Conservation (phyloP, 2,797 vertebrate genomes). For the Leptoclinus maculatus region DNA sequence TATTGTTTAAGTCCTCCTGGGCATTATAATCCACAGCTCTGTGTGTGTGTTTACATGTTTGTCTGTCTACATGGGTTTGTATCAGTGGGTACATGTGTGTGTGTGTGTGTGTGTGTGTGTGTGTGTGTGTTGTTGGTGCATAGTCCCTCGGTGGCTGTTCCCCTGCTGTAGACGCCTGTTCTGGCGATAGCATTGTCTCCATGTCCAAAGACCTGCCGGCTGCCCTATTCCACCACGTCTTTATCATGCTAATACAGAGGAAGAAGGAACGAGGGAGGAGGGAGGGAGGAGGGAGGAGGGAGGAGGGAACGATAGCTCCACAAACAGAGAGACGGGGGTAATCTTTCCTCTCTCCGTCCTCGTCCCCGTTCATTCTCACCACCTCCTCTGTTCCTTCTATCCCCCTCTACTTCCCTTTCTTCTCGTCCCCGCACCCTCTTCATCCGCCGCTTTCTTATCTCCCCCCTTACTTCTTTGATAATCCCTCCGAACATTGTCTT, state of each 20-base stretch:
- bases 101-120: conserved; percentile 28
- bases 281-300: conserved; percentile 14
- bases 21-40: conserved; percentile 64
- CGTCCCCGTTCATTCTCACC: conserved; percentile 56
- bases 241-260: conserved; percentile 82
- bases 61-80: conserved; percentile 53
- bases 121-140: conserved; percentile 28
- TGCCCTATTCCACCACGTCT: conserved; percentile 81
- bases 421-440: conserved; percentile 75
- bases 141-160: conserved; percentile 73
- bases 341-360: conserved; percentile 69
- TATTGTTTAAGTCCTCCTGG: conserved; percentile 66
- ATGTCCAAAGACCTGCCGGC: conserved; percentile 82
- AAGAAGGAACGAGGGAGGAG: conserved; percentile 65
- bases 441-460: conserved; percentile 79
- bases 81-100: conserved; percentile 38
- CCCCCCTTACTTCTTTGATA: conserved; percentile 78
- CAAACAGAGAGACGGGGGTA: conserved; percentile 70
- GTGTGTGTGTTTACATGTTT: conserved; percentile 62
- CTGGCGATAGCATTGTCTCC: conserved; percentile 82
- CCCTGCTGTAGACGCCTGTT: conserved; percentile 74
- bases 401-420: conserved; percentile 68
- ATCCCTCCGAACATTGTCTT: conserved; percentile 83
- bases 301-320: conserved; percentile 66
- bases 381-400: conserved; percentile 60